Evolutionary conservation across 2,113 vertebrate species (phyloP).

Genomic region (Macquaria australasica): DNA sequence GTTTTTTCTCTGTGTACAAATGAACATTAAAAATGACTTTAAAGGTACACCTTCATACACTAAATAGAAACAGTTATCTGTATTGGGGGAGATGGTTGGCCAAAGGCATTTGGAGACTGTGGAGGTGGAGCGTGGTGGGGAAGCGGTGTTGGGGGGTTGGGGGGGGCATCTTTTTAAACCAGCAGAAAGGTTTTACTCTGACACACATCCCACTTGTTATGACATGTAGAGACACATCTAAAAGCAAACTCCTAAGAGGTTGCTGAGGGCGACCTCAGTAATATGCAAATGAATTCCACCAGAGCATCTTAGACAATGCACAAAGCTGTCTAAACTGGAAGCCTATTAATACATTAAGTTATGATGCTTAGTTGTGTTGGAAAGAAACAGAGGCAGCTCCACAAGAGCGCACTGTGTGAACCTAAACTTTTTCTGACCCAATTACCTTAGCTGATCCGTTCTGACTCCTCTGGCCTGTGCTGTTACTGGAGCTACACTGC

Average conservation of each 20-base stretch:
- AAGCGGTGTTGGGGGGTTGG: background rate
- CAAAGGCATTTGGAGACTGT: conserved; percentile 62
- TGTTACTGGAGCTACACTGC: conserved; percentile 54
- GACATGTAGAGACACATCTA: conserved; percentile 80
- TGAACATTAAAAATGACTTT: conserved; percentile 40
- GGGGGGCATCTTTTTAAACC: conserved; percentile 41
- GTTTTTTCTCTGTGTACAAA: background rate
- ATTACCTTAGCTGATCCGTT: conserved; percentile 73
- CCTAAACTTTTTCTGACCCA: conserved; percentile 79
- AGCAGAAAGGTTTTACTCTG: conserved; percentile 72
- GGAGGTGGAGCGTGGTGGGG: conserved; percentile 55
- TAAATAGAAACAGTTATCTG: conserved; percentile 46
- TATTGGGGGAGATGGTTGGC: conserved; percentile 62
- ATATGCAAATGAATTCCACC: conserved; percentile 82
- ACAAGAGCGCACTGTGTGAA: conserved; percentile 50
- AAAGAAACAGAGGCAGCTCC: conserved; percentile 58
- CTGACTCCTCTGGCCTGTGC: conserved; percentile 67
- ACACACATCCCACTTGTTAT: conserved; percentile 79
- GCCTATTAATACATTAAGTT: conserved; percentile 81
- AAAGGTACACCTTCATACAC: conserved; percentile 46
- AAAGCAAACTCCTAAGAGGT: conserved; percentile 83
- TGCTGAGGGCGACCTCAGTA: conserved; percentile 83
- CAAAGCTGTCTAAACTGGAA: conserved; percentile 79
- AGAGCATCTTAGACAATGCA: conserved; percentile 81
- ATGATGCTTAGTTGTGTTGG: conserved; percentile 56